Evolutionary conservation across 2,113 vertebrate genomes (phyloP), one percentile per base, ranked within the genome.

Genomic region (Rissa tridactyla): DNA sequence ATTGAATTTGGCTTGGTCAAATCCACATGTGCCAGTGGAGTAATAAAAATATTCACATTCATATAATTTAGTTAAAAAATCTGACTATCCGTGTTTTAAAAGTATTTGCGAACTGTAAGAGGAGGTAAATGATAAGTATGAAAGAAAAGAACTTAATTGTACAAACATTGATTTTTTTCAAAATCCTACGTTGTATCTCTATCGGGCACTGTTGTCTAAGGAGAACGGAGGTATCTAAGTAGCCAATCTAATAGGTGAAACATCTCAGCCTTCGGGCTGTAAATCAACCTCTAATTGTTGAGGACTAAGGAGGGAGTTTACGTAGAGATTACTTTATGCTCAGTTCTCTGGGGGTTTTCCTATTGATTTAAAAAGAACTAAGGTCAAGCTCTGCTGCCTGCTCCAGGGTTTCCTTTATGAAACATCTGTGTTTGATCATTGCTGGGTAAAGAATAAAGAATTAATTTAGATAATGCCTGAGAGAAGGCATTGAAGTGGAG

Each of bases 401-500:
- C 94, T 82, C 51, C 81, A 36, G 96, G 93, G 57, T 79, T 92
- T 89, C 65, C 89, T 90, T 75, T 66, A 1, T 49, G 72, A 73
- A 83, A 70, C 81, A 26, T 54, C 89, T 38, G 2, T 51, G 85
- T 83, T 83, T 86, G 93, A 92, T 75, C 91, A 60, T 14, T 49
- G 81, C 83, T 95, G 83, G 65, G 57, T 77, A 71, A 90, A 78
- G 81, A 78, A 88, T 36, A 84, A 92, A 90, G 83, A 77, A 83
- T 79, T 92, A 60, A 82, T 94, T 84, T 80, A 85, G 40, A 15
- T 38, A 54, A 69, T 30, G 82, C 86, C 92, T 88, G 13, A 51
- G 79, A 76, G 75, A 81, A 90, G 62, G n/a, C 82, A 81, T 1
- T 61, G 86, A 90, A 90, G 40, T n/a, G 58, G 23, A 40, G 90